Evolutionary conservation across 2,797 vertebrate species (phyloP).

Genomic region (Poecilia gillii): DNA sequence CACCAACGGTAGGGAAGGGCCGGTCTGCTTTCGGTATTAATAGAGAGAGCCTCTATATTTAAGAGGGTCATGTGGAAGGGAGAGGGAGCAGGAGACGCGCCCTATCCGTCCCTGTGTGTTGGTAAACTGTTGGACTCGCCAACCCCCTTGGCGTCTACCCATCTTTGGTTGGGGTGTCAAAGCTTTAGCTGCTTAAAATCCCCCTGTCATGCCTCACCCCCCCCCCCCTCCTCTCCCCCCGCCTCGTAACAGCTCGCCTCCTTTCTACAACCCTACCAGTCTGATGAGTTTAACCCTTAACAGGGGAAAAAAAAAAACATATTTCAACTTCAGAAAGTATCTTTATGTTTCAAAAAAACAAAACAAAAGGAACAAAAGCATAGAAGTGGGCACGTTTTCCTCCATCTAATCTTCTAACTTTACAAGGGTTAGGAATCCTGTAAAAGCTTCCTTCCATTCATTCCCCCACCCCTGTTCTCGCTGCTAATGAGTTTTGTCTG

Average conservation of each 20-base stretch:
- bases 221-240: neutral
- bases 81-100: constrained; percentile 42
- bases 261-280: constrained; percentile 29
- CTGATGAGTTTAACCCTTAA: constrained; percentile 31
- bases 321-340: constrained; percentile 1
- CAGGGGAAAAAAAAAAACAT: constrained; percentile 1
- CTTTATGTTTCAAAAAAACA: neutral
- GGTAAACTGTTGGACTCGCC: constrained; percentile 41
- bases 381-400: constrained; percentile 32
- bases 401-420: constrained; percentile 29
- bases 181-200: constrained; percentile 56
- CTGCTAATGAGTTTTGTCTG: constrained; percentile 77
- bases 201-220: neutral
- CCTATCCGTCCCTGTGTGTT: constrained; percentile 64
- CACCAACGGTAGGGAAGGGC: constrained; percentile 43
- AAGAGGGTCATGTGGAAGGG: constrained; percentile 67
- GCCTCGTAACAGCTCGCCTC: constrained; percentile 30
- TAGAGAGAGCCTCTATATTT: constrained; percentile 77
- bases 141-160: constrained; percentile 72
- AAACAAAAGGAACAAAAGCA: constrained; percentile 21
- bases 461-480: constrained; percentile 22
- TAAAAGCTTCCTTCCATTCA: constrained; percentile 40
- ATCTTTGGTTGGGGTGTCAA: constrained; percentile 80
- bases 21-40: constrained; percentile 69
- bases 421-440: constrained; percentile 49